Evolutionary conservation across 2,888 invertebrate genomes (phyloP).

Genomic region (Carpatolechia fugitivella): DNA sequence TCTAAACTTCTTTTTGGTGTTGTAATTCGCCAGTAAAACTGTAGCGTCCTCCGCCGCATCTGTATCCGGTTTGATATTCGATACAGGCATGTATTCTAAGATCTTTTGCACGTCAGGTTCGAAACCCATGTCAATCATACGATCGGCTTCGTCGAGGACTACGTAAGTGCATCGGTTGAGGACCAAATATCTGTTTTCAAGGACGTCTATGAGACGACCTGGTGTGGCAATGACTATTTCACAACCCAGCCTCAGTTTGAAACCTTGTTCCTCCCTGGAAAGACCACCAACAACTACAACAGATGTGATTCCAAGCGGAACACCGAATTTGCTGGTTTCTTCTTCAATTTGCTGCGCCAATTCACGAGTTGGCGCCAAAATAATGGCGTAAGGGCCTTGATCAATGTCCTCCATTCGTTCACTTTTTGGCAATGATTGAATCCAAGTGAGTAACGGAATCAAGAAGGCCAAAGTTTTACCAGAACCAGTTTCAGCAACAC

Average conservation of each 20-base stretch:
- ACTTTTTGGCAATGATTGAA: slow-evolving; percentile 97
- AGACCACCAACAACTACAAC: slow-evolving; percentile 99
- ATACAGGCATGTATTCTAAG: slow-evolving; percentile 97
- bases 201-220: slow-evolving; percentile 98
- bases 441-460: slow-evolving; percentile 98
- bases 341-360: slow-evolving; percentile 99
- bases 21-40: slow-evolving; percentile 94
- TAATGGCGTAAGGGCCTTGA: slow-evolving; percentile 99
- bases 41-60: slow-evolving; percentile 98
- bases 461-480: slow-evolving; percentile 99
- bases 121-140: slow-evolving; percentile 99
- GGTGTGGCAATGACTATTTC: slow-evolving; percentile 99
- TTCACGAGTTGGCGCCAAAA: slow-evolving; percentile 99
- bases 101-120: slow-evolving; percentile 99
- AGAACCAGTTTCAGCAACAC: slow-evolving; percentile 99
- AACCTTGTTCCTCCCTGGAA: slow-evolving; percentile 99
- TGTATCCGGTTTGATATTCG: slow-evolving; percentile 98
- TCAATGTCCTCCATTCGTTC: slow-evolving; percentile 94
- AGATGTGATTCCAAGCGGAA: slow-evolving; percentile 93
- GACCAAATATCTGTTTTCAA: slow-evolving; percentile 98
- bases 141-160: slow-evolving; percentile 96
- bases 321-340: slow-evolving; percentile 98
- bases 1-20: slow-evolving; percentile 96
- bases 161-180: slow-evolving; percentile 99
- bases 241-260: slow-evolving; percentile 96